phyloP scores from a whole-genome alignment of 2,797 vertebrate genomes.

The Stomatorhinus walkeri region DNA sequence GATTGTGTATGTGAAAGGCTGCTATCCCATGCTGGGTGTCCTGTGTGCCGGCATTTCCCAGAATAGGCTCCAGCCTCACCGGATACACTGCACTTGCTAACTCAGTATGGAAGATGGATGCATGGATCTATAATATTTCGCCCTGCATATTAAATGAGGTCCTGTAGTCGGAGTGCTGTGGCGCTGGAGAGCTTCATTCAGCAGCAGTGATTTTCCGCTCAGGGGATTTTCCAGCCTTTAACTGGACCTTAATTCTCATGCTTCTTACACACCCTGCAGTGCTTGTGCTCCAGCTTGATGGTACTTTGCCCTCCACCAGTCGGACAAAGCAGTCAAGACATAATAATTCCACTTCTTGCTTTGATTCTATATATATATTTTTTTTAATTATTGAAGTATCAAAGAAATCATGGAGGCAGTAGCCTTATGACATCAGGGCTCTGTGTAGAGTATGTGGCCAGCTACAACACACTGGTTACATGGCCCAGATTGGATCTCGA shows the following conservation, averaged over 20 bases:
- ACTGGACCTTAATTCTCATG: not conserved
- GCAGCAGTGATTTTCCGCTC: not conserved
- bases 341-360: not conserved
- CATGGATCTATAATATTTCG: not conserved
- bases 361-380: not conserved
- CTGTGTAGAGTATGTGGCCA: not conserved
- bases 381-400: not conserved
- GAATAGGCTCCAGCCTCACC: not conserved
- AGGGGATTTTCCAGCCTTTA: not conserved
- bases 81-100: not conserved
- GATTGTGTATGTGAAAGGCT: not conserved
- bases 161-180: not conserved
- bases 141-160: not conserved
- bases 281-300: not conserved
- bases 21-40: not conserved
- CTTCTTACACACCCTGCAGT: not conserved
- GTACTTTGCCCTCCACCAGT: not conserved
- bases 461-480: not conserved
- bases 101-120: not conserved
- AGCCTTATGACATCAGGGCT: not conserved
- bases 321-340: not conserved
- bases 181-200: not conserved
- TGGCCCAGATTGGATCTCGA: constrained; percentile 5
- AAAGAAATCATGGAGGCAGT: not conserved
- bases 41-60: not conserved